phyloP scores from a whole-genome alignment of 2,888 invertebrate species.

The Allolobophora icterica region DNA sequence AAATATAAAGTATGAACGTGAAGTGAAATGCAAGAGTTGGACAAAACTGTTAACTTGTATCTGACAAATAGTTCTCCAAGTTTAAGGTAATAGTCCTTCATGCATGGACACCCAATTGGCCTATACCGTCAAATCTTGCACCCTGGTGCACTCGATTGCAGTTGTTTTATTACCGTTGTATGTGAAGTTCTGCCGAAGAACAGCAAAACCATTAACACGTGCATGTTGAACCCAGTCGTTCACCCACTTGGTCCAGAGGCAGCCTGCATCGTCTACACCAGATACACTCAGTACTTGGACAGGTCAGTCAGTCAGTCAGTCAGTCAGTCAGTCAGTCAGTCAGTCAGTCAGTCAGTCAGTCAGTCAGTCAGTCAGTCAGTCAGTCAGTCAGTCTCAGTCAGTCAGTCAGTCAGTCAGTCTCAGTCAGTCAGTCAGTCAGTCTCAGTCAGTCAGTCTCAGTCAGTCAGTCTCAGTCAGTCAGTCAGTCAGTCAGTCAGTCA shows the following conservation, averaged over 20 bases:
- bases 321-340: not conserved
- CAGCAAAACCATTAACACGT: conserved; percentile 14
- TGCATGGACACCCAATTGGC: not conserved
- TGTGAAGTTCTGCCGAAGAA: conserved; percentile 19
- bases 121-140: not conserved
- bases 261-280: conserved; percentile 26
- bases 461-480: too few relatives aligned
- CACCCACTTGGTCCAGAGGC: not conserved
- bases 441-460: too few relatives aligned
- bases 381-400: too few relatives aligned
- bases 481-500: not conserved
- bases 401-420: too few relatives aligned
- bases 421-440: too few relatives aligned
- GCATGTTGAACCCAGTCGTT: conserved; percentile 14
- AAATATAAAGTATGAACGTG: too few relatives aligned
- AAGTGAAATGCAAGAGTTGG: too few relatives aligned
- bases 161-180: not conserved
- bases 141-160: not conserved
- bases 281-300: conserved; percentile 28
- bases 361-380: too few relatives aligned
- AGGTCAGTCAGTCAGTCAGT: conserved; percentile 14
- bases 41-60: too few relatives aligned
- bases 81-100: not conserved
- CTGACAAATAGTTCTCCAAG: not conserved
- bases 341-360: not conserved